A percentile compares a stretch with the other conserved stretches of the same genome.
phyloP scores from a whole-genome alignment of 2,113 vertebrate species.

The Psettodes erumei region DNA sequence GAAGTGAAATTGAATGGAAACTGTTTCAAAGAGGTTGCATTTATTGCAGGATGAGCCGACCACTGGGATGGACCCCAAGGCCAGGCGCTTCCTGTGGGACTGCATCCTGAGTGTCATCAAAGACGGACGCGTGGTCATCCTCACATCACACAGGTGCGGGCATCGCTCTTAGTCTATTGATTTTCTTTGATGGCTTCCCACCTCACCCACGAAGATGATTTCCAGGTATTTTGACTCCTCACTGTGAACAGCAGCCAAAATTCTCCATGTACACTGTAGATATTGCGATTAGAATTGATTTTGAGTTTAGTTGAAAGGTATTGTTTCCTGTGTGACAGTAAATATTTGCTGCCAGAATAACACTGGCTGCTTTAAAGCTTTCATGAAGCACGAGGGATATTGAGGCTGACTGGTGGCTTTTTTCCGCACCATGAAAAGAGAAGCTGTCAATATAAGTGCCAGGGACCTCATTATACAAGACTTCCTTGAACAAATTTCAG shows the following conservation, averaged over 20 bases:
- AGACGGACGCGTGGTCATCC: conserved; percentile 94
- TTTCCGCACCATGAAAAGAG: conserved; percentile 44
- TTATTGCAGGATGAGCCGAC: conserved; percentile 93
- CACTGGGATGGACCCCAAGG: conserved; percentile 98
- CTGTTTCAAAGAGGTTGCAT: background rate
- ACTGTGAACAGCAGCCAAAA: conserved; percentile 10
- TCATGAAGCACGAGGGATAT: conserved; percentile 64
- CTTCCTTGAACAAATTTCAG: conserved; percentile 51
- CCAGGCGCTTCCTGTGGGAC: conserved; percentile 96
- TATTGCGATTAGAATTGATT: conserved; percentile 57
- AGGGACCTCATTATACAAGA: conserved; percentile 60
- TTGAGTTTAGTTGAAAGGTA: conserved; percentile 46
- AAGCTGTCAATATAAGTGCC: conserved; percentile 62
- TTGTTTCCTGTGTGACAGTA: conserved; percentile 57
- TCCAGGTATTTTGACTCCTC: conserved; percentile 39
- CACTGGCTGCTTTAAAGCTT: conserved; percentile 61
- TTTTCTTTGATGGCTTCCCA: conserved; percentile 9
- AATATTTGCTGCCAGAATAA: conserved; percentile 54
- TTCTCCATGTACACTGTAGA: background rate
- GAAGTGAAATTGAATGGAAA: background rate
- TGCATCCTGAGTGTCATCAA: conserved; percentile 94
- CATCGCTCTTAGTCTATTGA: background rate
- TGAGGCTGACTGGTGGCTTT: conserved; percentile 50
- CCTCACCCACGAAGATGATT: background rate
- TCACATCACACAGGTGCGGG: conserved; percentile 94